These are phyloP conservation scores for Luscinia luscinia DNA, from an alignment of 2,797 vertebrate species.

Conservation along the genomic window DNA sequence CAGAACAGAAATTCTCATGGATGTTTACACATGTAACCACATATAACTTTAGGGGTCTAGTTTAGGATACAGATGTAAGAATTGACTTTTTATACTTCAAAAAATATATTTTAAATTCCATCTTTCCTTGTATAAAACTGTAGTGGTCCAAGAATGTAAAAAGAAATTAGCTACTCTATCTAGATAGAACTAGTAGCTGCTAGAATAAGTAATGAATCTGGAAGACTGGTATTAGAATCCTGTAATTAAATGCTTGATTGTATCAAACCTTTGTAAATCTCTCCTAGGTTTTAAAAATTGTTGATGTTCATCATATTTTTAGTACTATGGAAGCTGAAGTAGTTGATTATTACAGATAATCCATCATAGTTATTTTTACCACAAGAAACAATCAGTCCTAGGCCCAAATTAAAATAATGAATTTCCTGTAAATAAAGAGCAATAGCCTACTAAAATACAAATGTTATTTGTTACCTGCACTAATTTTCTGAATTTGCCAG, in stretches of 20 bases:
- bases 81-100: background rate
- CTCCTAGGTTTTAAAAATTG: background rate
- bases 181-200: background rate
- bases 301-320: background rate
- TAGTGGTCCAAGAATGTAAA: accelerated
- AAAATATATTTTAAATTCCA: background rate
- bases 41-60: background rate
- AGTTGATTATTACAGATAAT: background rate
- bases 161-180: background rate
- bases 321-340: background rate
- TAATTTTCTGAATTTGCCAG: background rate
- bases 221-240: background rate
- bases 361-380: background rate
- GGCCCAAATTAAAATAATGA: background rate
- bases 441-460: background rate
- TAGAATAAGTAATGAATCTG: background rate
- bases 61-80: background rate
- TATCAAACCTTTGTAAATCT: background rate
- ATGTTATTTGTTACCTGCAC: background rate
- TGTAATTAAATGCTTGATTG: background rate
- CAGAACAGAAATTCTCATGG: background rate
- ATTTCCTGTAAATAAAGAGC: background rate
- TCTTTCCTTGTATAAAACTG: background rate
- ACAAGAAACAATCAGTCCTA: background rate
- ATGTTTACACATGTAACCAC: background rate